Base-by-base conservation (phyloP, 2,888 invertebrate genomes). In the Acrobasis suavella region DNA sequence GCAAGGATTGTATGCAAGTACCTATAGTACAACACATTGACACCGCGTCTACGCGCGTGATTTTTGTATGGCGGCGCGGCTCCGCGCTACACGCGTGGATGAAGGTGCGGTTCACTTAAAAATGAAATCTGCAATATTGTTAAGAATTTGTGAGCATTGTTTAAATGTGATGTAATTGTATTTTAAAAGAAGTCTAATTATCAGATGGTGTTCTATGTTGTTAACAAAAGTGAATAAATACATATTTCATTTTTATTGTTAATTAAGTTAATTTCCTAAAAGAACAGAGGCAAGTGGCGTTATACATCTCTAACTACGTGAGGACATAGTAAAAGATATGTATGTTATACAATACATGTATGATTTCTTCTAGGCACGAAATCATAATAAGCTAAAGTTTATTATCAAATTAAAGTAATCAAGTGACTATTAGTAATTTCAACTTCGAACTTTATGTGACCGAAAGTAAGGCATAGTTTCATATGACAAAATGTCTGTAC, bases 361-460 rank as follows among this genome's bases (percentile, higher is more conserved):
- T 46, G 54, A 61, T 62, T 55, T 49, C 61, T 55, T 46, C 49
- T 50, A 62, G 16, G 22, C 60, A 60, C 49, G 55, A 62, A 62
- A 62, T 37, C 37, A 62, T 46, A 49, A 56, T 62, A 62, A 55
- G 60, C 60, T 60, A 39, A n/a, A 50, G 15, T 50, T 59, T 46
- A 59, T 50, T 59, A 60, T 60, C 39, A 60, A 60, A 60, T 52
- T 17, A 61, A 46, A 54, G 55, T 50, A 62, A 50, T 37, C 46
- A 55, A 46, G 12, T 61, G 62, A 62, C 62, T 62, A 62, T 62
- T 62, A 62, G 38, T 62, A 55, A 60, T 50, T 22, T 15, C 32
- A 55, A 62, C 49, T 62, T 62, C 49, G 39, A 65, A 65, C 15
- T 58, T 58, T 42, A 60, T 62, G 56, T 62, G 46, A 55, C 59